A percentile compares a stretch with the other conserved stretches of the same genome.
These are phyloP conservation scores for Trematocara unimaculatum DNA, from an alignment of 2,113 vertebrate genomes.

Conservation along the genomic window DNA sequence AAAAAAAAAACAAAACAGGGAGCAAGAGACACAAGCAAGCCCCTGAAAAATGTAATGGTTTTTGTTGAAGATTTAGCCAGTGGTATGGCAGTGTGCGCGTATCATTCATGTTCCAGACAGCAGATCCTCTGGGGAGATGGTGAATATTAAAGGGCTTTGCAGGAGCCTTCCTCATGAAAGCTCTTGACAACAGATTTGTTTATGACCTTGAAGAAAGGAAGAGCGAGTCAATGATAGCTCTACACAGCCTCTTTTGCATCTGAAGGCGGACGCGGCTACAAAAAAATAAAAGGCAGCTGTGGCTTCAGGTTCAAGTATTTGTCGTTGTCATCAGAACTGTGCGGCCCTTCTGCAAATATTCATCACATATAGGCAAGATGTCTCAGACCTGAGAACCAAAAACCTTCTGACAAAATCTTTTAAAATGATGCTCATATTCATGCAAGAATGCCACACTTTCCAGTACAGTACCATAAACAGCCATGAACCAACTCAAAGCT, in stretches of 20 bases:
- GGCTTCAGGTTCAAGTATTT: constrained; percentile 6
- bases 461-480: background rate
- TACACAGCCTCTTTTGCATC: constrained; percentile 36
- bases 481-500: background rate
- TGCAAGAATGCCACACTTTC: background rate
- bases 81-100: background rate
- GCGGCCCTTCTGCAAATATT: background rate
- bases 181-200: constrained; percentile 61
- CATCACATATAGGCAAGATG: background rate
- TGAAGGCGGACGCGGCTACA: background rate
- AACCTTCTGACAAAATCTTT: background rate
- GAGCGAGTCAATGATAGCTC: constrained; percentile 39
- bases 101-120: constrained; percentile 39
- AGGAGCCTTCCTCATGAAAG: constrained; percentile 15
- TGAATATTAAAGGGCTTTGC: constrained; percentile 63
- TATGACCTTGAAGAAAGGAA: constrained; percentile 58
- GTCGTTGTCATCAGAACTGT: constrained; percentile 8
- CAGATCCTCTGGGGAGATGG: constrained; percentile 48
- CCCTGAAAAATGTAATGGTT: constrained; percentile 51
- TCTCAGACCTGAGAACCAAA: background rate
- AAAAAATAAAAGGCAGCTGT: background rate
- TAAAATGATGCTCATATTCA: constrained; percentile 1
- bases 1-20: constrained; percentile 25
- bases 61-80: constrained; percentile 57
- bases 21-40: constrained; percentile 33